phyloP scores from a whole-genome alignment of 2,888 invertebrate genomes.

The Tubulanus polymorphus region DNA sequence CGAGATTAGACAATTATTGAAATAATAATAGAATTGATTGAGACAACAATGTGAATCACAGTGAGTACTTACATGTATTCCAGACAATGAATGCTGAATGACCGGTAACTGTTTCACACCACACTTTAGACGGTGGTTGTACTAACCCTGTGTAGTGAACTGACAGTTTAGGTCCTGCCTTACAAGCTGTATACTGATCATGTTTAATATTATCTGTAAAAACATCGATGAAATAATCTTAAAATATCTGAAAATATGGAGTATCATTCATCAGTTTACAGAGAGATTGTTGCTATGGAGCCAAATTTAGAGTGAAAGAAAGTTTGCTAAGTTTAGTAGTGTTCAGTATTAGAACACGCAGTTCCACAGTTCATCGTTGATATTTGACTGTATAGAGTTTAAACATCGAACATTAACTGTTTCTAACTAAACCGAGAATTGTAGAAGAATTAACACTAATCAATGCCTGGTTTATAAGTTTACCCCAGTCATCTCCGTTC shows the following conservation, averaged over 20 bases:
- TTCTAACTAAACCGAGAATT: not conserved
- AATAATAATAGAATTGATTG: no score
- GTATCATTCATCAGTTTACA: no score
- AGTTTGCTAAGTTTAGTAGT: no score
- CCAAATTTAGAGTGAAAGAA: no score
- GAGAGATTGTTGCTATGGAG: no score
- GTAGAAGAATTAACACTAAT: not conserved
- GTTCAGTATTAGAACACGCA: no score
- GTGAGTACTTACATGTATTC: constrained; percentile 46
- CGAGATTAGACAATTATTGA: no score
- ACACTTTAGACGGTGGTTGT: constrained; percentile 44
- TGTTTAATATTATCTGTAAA: no score
- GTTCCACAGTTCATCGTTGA: no score
- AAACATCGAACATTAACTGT: not conserved
- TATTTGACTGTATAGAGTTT: not conserved
- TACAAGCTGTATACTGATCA: constrained; percentile 46
- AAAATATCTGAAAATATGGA: no score
- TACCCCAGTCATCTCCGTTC: constrained; percentile 1
- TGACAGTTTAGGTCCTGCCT: constrained; percentile 45
- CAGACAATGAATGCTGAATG: constrained; percentile 53
- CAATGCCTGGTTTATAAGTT: not conserved
- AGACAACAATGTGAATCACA: no score
- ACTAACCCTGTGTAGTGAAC: constrained; percentile 51
- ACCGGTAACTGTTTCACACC: constrained; percentile 52
- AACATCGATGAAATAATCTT: no score